Evolutionary conservation across 2,113 vertebrate species (phyloP).

Genomic region (Chamaea fasciata): DNA sequence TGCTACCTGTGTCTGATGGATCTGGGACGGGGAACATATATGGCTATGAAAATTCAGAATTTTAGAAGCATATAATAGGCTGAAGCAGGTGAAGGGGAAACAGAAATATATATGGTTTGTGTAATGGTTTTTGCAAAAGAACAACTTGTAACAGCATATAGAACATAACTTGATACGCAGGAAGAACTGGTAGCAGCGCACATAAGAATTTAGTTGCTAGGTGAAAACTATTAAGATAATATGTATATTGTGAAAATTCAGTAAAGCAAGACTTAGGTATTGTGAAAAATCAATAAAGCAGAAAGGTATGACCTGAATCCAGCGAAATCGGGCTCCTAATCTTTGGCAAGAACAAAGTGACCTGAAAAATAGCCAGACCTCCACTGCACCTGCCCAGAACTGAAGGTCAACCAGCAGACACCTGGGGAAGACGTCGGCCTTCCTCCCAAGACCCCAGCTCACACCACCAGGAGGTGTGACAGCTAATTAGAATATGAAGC

Average conservation of each 20-base stretch:
- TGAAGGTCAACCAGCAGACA: not conserved
- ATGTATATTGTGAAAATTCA: not conserved
- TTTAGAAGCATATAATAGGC: not conserved
- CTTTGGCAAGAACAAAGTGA: not conserved
- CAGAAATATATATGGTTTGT: not conserved
- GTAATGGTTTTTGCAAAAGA: not conserved
- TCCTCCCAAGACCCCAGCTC: not conserved
- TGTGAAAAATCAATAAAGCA: not conserved
- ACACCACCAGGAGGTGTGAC: not conserved
- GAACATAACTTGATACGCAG: not conserved
- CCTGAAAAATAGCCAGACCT: not conserved
- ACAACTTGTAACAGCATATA: not conserved
- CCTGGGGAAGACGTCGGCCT: not conserved
- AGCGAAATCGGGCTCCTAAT: not conserved
- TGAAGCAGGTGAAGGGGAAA: not conserved
- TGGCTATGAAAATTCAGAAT: not conserved
- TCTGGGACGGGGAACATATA: not conserved
- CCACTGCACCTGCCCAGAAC: not conserved
- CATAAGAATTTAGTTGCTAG: not conserved
- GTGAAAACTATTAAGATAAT: not conserved
- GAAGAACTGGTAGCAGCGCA: not conserved
- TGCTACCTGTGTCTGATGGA: not conserved
- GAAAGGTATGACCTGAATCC: not conserved
- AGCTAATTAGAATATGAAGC: not conserved
- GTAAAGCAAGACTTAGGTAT: not conserved